Conservation (phyloP, 64 coral and sea anemone species). For the Cladopsammia gracilis region DNA sequence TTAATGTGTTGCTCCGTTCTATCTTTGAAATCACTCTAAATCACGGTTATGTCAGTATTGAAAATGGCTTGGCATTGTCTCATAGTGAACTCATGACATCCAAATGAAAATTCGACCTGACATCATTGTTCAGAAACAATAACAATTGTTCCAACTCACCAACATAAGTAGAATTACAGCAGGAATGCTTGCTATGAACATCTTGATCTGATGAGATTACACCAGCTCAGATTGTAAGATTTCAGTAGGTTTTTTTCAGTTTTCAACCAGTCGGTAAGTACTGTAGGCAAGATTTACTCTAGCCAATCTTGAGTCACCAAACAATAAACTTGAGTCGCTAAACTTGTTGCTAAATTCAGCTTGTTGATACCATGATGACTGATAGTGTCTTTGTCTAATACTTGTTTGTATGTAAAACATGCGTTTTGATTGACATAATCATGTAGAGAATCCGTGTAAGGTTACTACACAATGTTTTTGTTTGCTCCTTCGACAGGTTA, state of each 20-base stretch:
- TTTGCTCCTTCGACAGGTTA: neutral
- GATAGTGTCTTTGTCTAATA: constrained; percentile 8
- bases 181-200: neutral
- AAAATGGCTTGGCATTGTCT: no score
- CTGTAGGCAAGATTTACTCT: neutral
- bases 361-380: neutral
- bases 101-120: neutral
- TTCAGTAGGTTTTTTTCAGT: neutral
- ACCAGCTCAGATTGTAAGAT: neutral
- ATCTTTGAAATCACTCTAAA: no score
- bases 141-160: neutral
- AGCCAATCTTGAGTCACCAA: neutral
- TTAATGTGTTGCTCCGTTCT: no score
- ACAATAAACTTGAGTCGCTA: neutral
- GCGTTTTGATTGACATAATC: neutral
- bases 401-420: constrained; percentile 20
- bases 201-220: neutral
- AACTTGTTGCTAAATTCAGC: constrained; percentile 12
- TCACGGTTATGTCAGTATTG: no score
- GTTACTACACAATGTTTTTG: neutral
- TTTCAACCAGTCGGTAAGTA: neutral
- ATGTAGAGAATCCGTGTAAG: neutral
- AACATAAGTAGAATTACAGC: neutral
- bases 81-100: neutral
- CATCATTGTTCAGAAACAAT: neutral